Evolutionary conservation across 23 tunicate species (phyloP).

Genomic region (Trididemnum miniatum): DNA sequence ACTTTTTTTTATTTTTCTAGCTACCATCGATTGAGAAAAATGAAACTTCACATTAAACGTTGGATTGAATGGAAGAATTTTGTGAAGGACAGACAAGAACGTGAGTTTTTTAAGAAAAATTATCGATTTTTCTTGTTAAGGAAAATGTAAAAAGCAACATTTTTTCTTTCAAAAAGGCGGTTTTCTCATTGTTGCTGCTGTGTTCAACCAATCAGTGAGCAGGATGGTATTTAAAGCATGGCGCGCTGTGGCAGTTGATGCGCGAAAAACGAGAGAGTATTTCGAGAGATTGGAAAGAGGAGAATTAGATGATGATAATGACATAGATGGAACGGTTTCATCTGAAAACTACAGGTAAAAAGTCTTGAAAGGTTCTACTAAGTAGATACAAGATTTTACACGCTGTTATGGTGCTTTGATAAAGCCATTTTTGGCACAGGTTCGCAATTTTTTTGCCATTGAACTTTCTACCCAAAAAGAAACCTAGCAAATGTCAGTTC

Average conservation of each 20-base stretch:
- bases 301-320: conserved; percentile 76
- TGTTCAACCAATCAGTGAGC: conserved; percentile 44
- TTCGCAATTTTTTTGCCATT: no score
- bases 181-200: conserved; percentile 40
- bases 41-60: conserved; percentile 45
- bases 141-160: no score
- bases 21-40: conserved; percentile 57
- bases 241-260: conserved; percentile 92
- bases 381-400: no score
- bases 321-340: conserved; percentile 30
- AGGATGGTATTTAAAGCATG: conserved; percentile 82
- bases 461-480: no score
- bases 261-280: conserved; percentile 94
- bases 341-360: conserved; percentile 57
- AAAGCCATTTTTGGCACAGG: no score
- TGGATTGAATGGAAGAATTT: conserved; percentile 83
- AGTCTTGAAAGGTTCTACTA: no score
- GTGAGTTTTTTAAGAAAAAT: conserved; percentile 33
- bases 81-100: conserved; percentile 59
- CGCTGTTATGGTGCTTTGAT: no score
- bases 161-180: conserved; percentile 66
- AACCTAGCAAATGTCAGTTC: no score
- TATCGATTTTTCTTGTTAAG: background rate
- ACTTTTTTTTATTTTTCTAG: conserved; percentile 39
- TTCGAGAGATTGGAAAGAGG: conserved; percentile 93